Base-by-base conservation (phyloP, 1,140 invertebrate genomes). In the Fopius arisanus region DNA sequence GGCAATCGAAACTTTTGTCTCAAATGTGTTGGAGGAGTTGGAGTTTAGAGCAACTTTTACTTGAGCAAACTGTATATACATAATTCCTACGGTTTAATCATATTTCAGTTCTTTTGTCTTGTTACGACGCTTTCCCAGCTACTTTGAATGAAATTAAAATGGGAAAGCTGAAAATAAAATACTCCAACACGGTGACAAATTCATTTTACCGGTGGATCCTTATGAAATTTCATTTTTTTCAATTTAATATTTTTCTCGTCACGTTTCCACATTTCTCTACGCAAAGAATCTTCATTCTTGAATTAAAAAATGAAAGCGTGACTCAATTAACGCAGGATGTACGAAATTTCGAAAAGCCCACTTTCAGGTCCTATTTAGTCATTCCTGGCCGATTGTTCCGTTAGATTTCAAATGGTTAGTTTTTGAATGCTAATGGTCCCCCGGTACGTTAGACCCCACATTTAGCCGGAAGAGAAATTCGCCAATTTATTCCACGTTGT, bases 1-100 rank as follows among this genome's bases (percentile, higher is more conserved):
- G 67, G 67, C 67, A 69, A 69, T 69, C 67, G 67, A 69, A 69
- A 69, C 67, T 69, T 69, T 69, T 69, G 67, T 69, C 43, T 23
- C 43, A 43, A 69, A 41, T 48, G 40, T 69, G 43, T 69, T 54
- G 41, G 67, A 23, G 66, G 37, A 69, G 67, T 69, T 41, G 41
- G 41, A 67, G 66, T 67, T 69, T 69, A 69, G 67, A 69, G 29
- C 40, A 51, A 69, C 67, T 69, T 69, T 69, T 69, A 69, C 67
- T 69, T 29, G 16, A 59, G 23, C 6, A n/a, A 23, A 26, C 23
- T 59, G 23, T 59, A 59, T 59, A 26, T 26, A 26, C 54, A 59
- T 28, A 59, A 59, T 59, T 59, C 54, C 19, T 26, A 12, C 10
- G 14, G 21, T 59, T 59, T 59, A 59, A 59, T 59, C 54, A 23